Evolutionary conservation across 2,888 invertebrate genomes (phyloP), one percentile per base, ranked within the genome.

Genomic region (Antheraea assamensis): DNA sequence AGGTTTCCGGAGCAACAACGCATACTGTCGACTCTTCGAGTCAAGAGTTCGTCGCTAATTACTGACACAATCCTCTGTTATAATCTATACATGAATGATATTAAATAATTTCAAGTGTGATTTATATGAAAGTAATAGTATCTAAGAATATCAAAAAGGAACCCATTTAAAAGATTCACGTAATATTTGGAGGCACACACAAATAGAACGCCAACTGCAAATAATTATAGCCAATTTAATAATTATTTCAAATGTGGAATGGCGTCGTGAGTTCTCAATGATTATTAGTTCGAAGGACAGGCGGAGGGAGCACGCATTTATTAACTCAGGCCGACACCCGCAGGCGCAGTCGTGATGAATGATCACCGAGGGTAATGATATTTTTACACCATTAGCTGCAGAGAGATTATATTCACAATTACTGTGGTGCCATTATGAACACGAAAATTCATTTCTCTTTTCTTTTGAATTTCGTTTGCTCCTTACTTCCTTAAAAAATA

Each of bases 371-470:
- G 35, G 35, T 66, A 68, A 72, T 72, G 55, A 55, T 24, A 72
- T 35, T 72, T 72, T 68, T 68, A 72, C 68, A 68, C 72, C 72
- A 72, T 68, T 72, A 68, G 31, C 35, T 72, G 68, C 72, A 72
- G 72, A 55, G 27, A 61, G 61, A 61, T 61, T 61, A 61, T 27
- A 61, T 15, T 27, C 61, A 24, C 61, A 13, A 27, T 27, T 61
- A 61, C 61, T 61, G 27, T 61, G 61, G 24, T 7, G 61, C 61
- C 61, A 27, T 61, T 61, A 61, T 4, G 10, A 61, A 30, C 27
- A 15, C 15, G n/a, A 17, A 61, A 15, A 61, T 30, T 61, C 61
- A 61, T 27, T 61, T 27, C 27, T 21, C 3, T 27, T 30, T 61
- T 5, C 61, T 61, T 61, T 61, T 61, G 13, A 27, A 30, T 15